These are phyloP conservation scores for Yponomeuta evonymella DNA, from an alignment of 2,888 invertebrate genomes.

Conservation along the genomic window DNA sequence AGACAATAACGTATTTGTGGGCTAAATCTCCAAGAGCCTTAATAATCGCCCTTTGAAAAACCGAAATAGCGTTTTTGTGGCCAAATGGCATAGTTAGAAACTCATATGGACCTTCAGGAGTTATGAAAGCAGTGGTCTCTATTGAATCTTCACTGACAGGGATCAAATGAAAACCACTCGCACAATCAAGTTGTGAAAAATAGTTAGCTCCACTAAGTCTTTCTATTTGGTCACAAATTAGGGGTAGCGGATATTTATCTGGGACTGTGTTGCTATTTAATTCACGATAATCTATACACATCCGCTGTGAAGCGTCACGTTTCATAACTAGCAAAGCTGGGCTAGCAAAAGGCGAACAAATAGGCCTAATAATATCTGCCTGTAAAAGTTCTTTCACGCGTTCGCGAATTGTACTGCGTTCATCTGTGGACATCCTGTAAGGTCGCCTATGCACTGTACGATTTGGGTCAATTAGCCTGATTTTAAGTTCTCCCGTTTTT, in stretches of 20 bases:
- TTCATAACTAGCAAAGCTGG: slow-evolving; percentile 19
- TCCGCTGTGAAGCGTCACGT: slow-evolving; percentile 15
- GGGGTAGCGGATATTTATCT: slow-evolving; percentile 16
- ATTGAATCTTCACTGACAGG: slow-evolving; percentile 15
- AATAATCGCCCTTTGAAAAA: slow-evolving; percentile 23
- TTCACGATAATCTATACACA: slow-evolving; percentile 19
- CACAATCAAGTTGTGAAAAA: slow-evolving; percentile 21
- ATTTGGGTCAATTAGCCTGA: slow-evolving; percentile 5
- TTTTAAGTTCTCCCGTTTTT: slow-evolving; percentile 1
- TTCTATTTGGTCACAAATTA: slow-evolving; percentile 19
- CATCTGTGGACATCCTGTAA: slow-evolving; percentile 8
- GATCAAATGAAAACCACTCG: slow-evolving; percentile 23
- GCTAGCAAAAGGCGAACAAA: slow-evolving; percentile 19
- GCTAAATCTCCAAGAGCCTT: slow-evolving; percentile 20
- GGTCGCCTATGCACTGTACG: slow-evolving; percentile 14
- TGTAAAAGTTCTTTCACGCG: slow-evolving; percentile 16
- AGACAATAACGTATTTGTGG: slow-evolving; percentile 11
- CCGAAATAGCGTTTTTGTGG: slow-evolving; percentile 20
- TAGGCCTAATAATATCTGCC: slow-evolving; percentile 16
- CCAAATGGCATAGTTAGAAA: slow-evolving; percentile 24
- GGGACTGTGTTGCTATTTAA: slow-evolving; percentile 18
- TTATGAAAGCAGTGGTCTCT: slow-evolving; percentile 22
- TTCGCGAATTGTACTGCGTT: slow-evolving; percentile 10
- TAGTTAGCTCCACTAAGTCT: slow-evolving; percentile 18
- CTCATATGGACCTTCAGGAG: slow-evolving; percentile 22